Base-by-base conservation (phyloP, 2,888 invertebrate genomes). In the Terebella lapidaria region DNA sequence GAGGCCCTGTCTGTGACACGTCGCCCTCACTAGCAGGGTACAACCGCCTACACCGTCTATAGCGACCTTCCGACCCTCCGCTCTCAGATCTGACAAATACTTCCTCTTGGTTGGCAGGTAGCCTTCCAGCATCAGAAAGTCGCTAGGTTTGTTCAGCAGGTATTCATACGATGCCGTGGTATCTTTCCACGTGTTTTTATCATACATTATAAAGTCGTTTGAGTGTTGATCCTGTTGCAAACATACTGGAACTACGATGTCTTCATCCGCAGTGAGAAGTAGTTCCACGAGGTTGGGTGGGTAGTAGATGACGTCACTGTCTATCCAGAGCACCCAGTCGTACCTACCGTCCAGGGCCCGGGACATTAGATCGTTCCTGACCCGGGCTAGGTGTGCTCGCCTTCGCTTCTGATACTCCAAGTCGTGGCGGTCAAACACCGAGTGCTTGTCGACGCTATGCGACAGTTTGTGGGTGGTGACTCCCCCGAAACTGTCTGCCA, bases 41-140 rank as follows among this genome's bases (percentile, higher is more conserved):
- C 76, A 76, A 0, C 76, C 77, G 3, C 77, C 77, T 3, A 77
- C 77, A 1, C 77, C 77, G 64, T 77, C 77, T 42, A 77, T 46
- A 3, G 69, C 67, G 4, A 77, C 77, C 27, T 61, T 22, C 24
- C 71, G 63, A 2, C 75, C 74, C 51, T 75, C 72, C 3, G 65
- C 69, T 35, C 67, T 66, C 20, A 77, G 63, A 58, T 75, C 67
- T 1, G 75, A 67, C 18, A 77, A 65, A 58, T 69, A 73, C 26
- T 70, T 61, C 45, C 77, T 55, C n/a, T 57, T 49, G 1, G 72
- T 67, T 18, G 57, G 30, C 1, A 66, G 69, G 60, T 77, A 77
- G 0, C 76, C 76, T 61, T 77, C 77, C 3, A 77, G 60, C 56
- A 76, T 62, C 3, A 76, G 63, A 20, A 68, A 67, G 27, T 71